phyloP scores from a whole-genome alignment of 2,888 invertebrate species.

The Ennomos fuscantarius region DNA sequence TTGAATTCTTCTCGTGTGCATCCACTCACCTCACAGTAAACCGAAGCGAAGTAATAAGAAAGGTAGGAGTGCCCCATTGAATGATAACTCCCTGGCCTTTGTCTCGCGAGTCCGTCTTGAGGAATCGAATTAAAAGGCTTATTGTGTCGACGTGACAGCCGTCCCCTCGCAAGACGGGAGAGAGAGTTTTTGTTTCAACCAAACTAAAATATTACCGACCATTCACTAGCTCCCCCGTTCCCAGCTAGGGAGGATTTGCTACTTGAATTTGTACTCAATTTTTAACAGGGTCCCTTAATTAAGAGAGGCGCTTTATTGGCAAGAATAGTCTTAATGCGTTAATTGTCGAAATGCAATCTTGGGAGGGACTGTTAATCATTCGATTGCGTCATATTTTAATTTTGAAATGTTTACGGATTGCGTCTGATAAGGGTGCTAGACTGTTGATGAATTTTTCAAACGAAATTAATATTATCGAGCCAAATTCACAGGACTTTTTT shows the following conservation, averaged over 20 bases:
- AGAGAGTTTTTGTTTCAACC: constrained; percentile 79
- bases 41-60: constrained; percentile 82
- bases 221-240: constrained; percentile 77
- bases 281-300: constrained; percentile 83
- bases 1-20: constrained; percentile 49
- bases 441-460: constrained; percentile 65
- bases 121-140: constrained; percentile 86
- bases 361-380: constrained; percentile 79
- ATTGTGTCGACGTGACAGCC: constrained; percentile 85
- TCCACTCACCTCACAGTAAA: constrained; percentile 72
- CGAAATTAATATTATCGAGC: constrained; percentile 30
- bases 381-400: constrained; percentile 78
- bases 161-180: constrained; percentile 55
- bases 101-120: constrained; percentile 82
- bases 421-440: constrained; percentile 55
- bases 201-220: constrained; percentile 84
- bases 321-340: constrained; percentile 82
- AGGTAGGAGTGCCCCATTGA: constrained; percentile 85
- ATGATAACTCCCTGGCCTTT: constrained; percentile 82
- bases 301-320: constrained; percentile 83
- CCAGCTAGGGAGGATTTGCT: constrained; percentile 66
- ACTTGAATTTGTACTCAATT: constrained; percentile 85
- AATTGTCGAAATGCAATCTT: constrained; percentile 85
- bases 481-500: constrained; percentile 22
- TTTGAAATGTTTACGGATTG: constrained; percentile 57